Evolutionary conservation across 2,113 vertebrate genomes (phyloP).

Genomic region (Herpailurus yagouaroundi): DNA sequence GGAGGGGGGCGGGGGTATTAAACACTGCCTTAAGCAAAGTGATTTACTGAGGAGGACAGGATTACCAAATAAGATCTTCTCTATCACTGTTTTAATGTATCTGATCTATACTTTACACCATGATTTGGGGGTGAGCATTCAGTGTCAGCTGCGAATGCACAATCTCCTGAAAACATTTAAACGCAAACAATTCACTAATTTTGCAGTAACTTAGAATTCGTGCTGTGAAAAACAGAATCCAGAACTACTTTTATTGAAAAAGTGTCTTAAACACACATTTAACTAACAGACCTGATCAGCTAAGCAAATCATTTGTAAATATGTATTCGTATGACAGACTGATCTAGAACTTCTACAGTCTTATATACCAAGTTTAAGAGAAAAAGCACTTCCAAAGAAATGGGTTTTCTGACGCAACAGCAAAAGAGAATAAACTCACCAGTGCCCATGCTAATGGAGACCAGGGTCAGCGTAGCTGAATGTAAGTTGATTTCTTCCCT

Average conservation of each 20-base stretch:
- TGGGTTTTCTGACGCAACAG: slow-evolving; percentile 8
- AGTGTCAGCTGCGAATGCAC: not conserved
- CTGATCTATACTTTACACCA: not conserved
- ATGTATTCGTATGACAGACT: not conserved
- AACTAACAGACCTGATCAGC: slow-evolving; percentile 60
- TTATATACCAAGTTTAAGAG: not conserved
- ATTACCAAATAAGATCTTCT: not conserved
- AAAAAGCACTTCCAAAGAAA: not conserved
- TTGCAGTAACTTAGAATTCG: slow-evolving; percentile 44
- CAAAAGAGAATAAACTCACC: not conserved
- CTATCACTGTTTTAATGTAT: not conserved
- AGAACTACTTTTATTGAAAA: not conserved
- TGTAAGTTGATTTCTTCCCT: not conserved
- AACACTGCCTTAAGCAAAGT: slow-evolving; percentile 50
- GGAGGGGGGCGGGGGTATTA: not conserved
- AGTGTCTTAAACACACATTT: slow-evolving; percentile 48
- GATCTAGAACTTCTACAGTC: not conserved
- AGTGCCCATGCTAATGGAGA: not conserved
- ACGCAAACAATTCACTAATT: not conserved
- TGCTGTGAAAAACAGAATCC: slow-evolving; percentile 28
- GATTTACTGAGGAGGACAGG: slow-evolving; percentile 4
- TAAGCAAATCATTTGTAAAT: slow-evolving; percentile 66
- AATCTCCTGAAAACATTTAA: slow-evolving; percentile 58
- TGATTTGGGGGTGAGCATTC: not conserved
- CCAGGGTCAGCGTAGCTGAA: not conserved